phyloP scores from a whole-genome alignment of 2,113 vertebrate species.

The Scortum barcoo region DNA sequence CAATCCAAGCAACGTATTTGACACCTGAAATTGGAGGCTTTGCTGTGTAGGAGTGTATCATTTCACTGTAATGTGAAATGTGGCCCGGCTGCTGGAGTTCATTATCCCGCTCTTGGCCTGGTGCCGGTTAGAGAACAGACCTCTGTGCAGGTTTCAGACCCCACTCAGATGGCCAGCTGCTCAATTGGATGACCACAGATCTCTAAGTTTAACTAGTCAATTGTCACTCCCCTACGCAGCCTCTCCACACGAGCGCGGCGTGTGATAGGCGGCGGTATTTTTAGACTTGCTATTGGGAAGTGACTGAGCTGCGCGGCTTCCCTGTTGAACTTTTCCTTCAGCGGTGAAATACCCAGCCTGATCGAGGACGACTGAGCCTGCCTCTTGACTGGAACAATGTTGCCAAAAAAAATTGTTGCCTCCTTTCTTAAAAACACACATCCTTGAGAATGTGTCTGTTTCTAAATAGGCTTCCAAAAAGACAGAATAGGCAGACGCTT shows the following conservation, averaged over 20 bases:
- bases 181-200: conserved; percentile 41
- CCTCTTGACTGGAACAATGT: conserved; percentile 24
- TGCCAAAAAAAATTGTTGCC: conserved; percentile 11
- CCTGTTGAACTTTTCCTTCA: conserved; percentile 4
- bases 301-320: conserved; percentile 16
- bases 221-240: conserved; percentile 10
- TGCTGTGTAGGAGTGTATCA: conserved; percentile 25
- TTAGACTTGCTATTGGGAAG: conserved; percentile 34
- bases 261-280: conserved; percentile 36
- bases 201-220: conserved; percentile 27
- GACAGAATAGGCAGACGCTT: background rate
- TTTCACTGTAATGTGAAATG: conserved; percentile 50
- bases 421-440: conserved; percentile 26
- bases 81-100: conserved; percentile 41
- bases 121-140: conserved; percentile 18
- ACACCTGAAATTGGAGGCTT: conserved; percentile 40
- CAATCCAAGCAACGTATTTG: conserved; percentile 17
- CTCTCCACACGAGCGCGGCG: background rate
- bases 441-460: conserved; percentile 23
- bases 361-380: conserved; percentile 35
- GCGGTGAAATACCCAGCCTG: background rate
- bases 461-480: background rate
- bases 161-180: conserved; percentile 12
- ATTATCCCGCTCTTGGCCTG: conserved; percentile 42
- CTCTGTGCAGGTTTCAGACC: conserved; percentile 23